These are phyloP conservation scores for Pterocles orientalis DNA, from an alignment of 2,113 vertebrate species.

Conservation along the genomic window DNA sequence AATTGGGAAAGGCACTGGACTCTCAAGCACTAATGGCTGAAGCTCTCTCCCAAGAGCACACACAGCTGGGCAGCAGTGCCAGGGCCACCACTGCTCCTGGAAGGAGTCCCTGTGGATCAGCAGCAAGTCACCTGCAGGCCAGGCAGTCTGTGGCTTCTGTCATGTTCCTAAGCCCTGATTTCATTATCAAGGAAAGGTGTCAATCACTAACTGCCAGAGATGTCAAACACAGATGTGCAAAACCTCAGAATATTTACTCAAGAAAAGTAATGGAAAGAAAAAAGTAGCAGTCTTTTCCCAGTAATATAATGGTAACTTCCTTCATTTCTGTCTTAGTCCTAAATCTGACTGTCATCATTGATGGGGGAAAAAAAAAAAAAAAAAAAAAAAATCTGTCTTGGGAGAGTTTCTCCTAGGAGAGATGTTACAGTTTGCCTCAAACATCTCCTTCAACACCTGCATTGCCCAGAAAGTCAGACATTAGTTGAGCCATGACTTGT, in stretches of 20 bases:
- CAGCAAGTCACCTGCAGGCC: not conserved
- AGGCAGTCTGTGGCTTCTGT: not conserved
- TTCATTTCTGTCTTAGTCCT: not conserved
- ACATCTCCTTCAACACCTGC: not conserved
- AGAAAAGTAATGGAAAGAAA: not conserved
- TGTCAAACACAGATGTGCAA: not conserved
- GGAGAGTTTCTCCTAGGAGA: not conserved
- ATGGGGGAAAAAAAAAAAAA: accelerated
- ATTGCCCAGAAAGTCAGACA: not conserved
- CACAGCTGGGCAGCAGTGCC: not conserved
- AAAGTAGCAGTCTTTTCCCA: not conserved
- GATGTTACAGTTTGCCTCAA: not conserved
- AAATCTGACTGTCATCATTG: not conserved
- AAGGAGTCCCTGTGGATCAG: not conserved
- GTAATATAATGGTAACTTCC: not conserved
- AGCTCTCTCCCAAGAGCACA: not conserved
- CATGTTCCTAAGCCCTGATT: not conserved
- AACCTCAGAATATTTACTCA: not conserved
- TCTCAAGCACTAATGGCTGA: not conserved
- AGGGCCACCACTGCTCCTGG: not conserved
- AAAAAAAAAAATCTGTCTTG: not conserved
- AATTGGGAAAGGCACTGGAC: not conserved
- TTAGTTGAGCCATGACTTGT: not conserved
- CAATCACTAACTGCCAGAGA: not conserved
- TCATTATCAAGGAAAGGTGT: not conserved